Evolutionary conservation across 2,888 invertebrate genomes (phyloP).

Genomic region (Amphiduros pacificus): DNA sequence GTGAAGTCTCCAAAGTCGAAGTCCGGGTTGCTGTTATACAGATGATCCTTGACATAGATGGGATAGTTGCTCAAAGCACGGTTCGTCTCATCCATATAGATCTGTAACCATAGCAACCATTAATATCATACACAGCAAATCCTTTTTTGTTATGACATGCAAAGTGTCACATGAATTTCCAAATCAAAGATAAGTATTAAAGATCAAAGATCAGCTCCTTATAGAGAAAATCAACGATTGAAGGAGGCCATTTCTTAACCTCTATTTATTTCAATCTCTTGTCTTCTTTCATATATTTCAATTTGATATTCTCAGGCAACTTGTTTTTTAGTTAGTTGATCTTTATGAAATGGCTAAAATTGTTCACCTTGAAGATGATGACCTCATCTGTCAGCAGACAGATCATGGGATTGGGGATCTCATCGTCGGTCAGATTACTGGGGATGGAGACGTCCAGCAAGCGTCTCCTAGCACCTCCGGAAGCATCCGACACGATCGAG

Average conservation of each 20-base stretch:
- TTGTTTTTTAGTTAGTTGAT: neutral
- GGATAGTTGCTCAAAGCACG: constrained; percentile 50
- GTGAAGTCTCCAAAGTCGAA: constrained; percentile 56
- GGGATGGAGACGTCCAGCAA: constrained; percentile 1
- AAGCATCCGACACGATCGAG: too few species aligned
- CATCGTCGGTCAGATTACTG: constrained; percentile 18
- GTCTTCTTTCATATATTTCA: too few species aligned
- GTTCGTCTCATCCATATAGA: constrained; percentile 43
- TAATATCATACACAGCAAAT: neutral
- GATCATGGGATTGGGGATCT: constrained; percentile 48
- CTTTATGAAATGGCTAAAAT: neutral
- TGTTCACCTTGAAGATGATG: constrained; percentile 52
- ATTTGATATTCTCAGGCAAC: neutral
- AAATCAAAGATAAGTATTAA: too few species aligned
- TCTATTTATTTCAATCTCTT: too few species aligned
- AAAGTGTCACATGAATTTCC: too few species aligned
- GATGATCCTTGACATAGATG: constrained; percentile 49
- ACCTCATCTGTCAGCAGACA: constrained; percentile 50
- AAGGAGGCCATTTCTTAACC: too few species aligned
- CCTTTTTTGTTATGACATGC: neutral
- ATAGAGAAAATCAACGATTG: too few species aligned
- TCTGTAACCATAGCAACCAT: too few species aligned
- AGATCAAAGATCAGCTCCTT: too few species aligned
- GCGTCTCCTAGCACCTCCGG: too few species aligned
- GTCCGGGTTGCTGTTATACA: constrained; percentile 51